Percentiles rank a stretch among this genome's conserved stretches.
phyloP scores from a whole-genome alignment of 1,140 invertebrate species.

The Megathymus violae region DNA sequence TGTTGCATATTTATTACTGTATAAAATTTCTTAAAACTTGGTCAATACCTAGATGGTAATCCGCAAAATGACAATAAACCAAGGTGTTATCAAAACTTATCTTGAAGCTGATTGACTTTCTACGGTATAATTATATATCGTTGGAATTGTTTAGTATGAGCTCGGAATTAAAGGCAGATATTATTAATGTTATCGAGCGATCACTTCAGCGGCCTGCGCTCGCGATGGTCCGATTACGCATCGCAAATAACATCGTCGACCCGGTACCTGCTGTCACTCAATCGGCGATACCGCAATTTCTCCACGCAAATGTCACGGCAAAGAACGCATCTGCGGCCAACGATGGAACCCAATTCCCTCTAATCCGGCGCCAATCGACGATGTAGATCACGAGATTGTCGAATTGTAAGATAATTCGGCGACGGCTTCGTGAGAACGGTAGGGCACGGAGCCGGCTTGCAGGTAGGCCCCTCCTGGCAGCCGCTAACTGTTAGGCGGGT shows the following conservation, averaged over 20 bases:
- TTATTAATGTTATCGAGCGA: constrained; percentile 66
- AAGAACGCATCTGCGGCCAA: constrained; percentile 52
- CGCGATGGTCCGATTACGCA: constrained; percentile 54
- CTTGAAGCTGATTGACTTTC: constrained; percentile 74
- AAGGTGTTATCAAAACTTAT: constrained; percentile 59
- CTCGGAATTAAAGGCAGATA: constrained; percentile 51
- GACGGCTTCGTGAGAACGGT: constrained; percentile 75
- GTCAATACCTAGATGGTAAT: background rate
- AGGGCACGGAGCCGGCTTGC: constrained; percentile 56
- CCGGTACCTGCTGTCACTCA: constrained; percentile 65
- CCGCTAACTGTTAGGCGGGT: constrained; percentile 68
- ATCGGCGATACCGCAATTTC: constrained; percentile 61
- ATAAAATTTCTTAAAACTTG: too few relatives aligned
- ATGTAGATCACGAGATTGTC: constrained; percentile 77
- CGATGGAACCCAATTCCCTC: constrained; percentile 60
- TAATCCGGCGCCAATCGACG: constrained; percentile 77
- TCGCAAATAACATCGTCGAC: constrained; percentile 65
- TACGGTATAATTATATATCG: constrained; percentile 70
- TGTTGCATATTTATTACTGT: too few relatives aligned
- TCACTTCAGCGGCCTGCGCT: constrained; percentile 48
- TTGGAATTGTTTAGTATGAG: constrained; percentile 64
- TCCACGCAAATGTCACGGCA: constrained; percentile 68
- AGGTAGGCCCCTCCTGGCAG: constrained; percentile 71
- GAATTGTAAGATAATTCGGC: constrained; percentile 59
- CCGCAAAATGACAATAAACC: constrained; percentile 41